Conservation (phyloP, 2,797 vertebrate genomes). For the Lithobates pipiens region DNA sequence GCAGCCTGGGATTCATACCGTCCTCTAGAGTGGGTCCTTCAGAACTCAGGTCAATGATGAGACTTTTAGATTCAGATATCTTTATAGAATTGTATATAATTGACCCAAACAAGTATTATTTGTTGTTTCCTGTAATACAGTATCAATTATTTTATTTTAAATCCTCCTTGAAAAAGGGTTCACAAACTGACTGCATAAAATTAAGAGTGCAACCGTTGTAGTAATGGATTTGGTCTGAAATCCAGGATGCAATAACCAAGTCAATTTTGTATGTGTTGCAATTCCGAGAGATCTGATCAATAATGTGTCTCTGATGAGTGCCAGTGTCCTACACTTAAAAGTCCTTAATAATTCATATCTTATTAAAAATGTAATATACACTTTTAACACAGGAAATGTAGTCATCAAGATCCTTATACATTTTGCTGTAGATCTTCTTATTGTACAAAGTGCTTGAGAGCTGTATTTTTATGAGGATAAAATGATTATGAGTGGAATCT, state of each 20-base stretch:
- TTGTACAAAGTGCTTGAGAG: constrained; percentile 23
- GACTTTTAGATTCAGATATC: neutral
- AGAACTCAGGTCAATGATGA: no score
- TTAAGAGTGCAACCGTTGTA: constrained; percentile 18
- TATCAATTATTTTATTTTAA: constrained; percentile 10
- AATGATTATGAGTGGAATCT: constrained; percentile 29
- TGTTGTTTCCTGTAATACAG: neutral
- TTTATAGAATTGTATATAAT: neutral
- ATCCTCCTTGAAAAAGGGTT: constrained; percentile 11
- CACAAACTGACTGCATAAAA: neutral
- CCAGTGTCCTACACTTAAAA: constrained; percentile 52
- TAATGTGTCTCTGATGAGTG: constrained; percentile 50
- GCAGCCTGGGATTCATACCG: no score
- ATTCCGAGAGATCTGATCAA: constrained; percentile 53
- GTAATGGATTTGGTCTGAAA: constrained; percentile 59
- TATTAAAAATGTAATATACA: constrained; percentile 60
- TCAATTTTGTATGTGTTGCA: constrained; percentile 46
- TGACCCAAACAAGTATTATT: neutral
- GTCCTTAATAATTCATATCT: constrained; percentile 56
- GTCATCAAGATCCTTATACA: constrained; percentile 26
- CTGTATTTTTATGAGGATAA: constrained; percentile 20
- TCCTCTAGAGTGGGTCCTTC: no score
- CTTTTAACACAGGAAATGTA: constrained; percentile 24
- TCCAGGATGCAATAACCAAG: constrained; percentile 13
- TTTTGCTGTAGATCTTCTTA: constrained; percentile 24